Evolutionary conservation across 2,888 invertebrate species (phyloP), one percentile per base, ranked within the genome.

Genomic region (Biston betularia): DNA sequence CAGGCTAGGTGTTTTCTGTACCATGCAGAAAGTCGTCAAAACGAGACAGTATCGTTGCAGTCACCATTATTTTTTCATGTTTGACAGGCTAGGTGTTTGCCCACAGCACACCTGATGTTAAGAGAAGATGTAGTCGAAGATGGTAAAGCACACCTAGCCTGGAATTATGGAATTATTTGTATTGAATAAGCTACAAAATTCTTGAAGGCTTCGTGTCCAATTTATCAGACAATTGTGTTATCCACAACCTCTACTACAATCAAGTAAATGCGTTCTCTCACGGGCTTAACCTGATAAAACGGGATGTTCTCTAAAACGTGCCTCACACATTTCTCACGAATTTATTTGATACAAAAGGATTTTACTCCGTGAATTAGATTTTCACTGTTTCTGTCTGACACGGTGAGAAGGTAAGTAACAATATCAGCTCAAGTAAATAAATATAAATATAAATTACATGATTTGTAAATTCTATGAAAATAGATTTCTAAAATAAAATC

Each of bases 261-360:
- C 71, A 74, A 71, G 65, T 67, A 71, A 77, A 79, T 78, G 77
- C 76, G 56, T 74, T 75, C 72, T 71, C 75, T 72, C 73, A 66
- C 68, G 67, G 45, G 54, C 55, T 60, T 75, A 78, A 78, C 73
- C 58, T 71, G 71, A 75, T 77, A 76, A 75, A 59, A 54, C 55
- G 40, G 49, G 55, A n/a, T 60, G 52, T 54, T 66, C 59, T 63
- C 63, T 63, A 61, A 65, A 65, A 63, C 59, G 58, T 63, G 63
- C 55, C 35, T 45, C 63, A 59, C 67, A 59, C 63, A 60, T 63
- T 54, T 58, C 59, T 45, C 54, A 34, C 50, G 59, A 55, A 63
- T 66, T 61, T 59, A 68, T 62, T 57, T 53, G 57, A 58, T 62
- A 60, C 60, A 57, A 66, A 53, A 40, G 65, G 52, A 44, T 62